Evolutionary conservation across 1,140 invertebrate genomes (phyloP), one percentile per base, ranked within the genome.

Genomic region (Diachasmimorpha longicaudata): DNA sequence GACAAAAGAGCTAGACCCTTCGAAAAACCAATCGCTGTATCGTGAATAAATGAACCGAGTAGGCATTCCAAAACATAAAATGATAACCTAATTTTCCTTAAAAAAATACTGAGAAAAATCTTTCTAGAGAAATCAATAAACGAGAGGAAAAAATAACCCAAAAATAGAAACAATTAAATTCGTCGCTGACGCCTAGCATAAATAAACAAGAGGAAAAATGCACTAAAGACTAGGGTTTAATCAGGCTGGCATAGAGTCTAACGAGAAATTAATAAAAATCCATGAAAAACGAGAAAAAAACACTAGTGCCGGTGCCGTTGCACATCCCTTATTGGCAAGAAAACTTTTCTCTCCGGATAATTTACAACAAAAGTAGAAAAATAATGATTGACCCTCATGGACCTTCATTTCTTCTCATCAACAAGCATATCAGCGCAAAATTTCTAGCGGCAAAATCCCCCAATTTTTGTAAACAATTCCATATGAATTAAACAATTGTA

Each of bases 251-350:
- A 42, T 77, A 77, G 72, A 63, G 58, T 46, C 68, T 21, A 21
- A 14, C 3, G 68, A 21, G 52, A 55, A 46, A 76, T 68, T 72
- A 72, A 25, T 68, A 42, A 70, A 46, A 70, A 70, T 48, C 25
- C 4, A 58, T 70, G 19, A 52, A 70, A 70, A 66, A 74, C 55
- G 9, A 58, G 37, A 76, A 74, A 48, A 63, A 78, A 67, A 79
- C 77, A 72, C 46, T 73, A 73, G 71, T 77, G 71, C 71, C 71
- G 69, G 52, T 77, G 72, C 76, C 69, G 25, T 74, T 71, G 76
- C 72, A 74, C 76, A 77, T 77, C 76, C 72, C 76, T 77, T 74
- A 77, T 77, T 77, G 76, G 67, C 66, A 55, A 68, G 8, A 42
- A 42, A 66, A 21, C 63, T 58, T 72, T 31, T 16, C 31, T 4